Conservation (phyloP, 2,888 invertebrate species). For the Apomyelois bistriatella region DNA sequence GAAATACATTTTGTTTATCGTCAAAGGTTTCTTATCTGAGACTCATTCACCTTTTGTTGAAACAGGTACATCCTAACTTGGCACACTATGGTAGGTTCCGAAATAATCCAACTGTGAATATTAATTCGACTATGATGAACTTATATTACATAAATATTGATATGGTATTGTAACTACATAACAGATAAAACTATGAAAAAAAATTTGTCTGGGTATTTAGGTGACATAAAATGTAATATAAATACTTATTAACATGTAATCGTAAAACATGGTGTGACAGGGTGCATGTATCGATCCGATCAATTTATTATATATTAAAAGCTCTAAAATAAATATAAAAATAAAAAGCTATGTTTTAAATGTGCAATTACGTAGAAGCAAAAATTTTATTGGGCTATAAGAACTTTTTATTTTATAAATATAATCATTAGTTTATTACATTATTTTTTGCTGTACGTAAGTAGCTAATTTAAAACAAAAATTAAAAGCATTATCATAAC, state of each 20-base stretch:
- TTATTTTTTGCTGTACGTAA: slow-evolving; percentile 35
- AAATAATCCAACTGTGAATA: slow-evolving; percentile 42
- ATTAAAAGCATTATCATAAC: slow-evolving; percentile 35
- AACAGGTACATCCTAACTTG: slow-evolving; percentile 72
- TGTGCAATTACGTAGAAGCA: slow-evolving; percentile 17
- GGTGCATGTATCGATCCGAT: slow-evolving; percentile 71
- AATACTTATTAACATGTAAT: too few species aligned
- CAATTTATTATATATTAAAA: slow-evolving; percentile 16
- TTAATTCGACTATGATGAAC: slow-evolving; percentile 19
- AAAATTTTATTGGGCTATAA: slow-evolving; percentile 8
- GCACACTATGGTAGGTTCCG: slow-evolving; percentile 70
- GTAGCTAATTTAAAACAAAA: slow-evolving; percentile 19
- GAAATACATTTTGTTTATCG: slow-evolving; percentile 55
- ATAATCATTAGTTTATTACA: not conserved
- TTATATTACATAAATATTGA: not conserved
- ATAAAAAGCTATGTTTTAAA: slow-evolving; percentile 14
- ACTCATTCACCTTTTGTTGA: slow-evolving; percentile 48
- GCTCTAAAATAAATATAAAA: slow-evolving; percentile 18
- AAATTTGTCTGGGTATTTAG: too few species aligned
- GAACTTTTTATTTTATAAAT: not conserved
- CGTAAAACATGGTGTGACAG: slow-evolving; percentile 72
- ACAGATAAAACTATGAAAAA: too few species aligned
- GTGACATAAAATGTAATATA: too few species aligned
- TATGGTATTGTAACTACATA: too few species aligned
- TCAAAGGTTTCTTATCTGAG: slow-evolving; percentile 48